A percentile compares a stretch with the other conserved stretches of the same genome.
Evolutionary conservation across 2,888 invertebrate species (phyloP).

Genomic region (Cheiracanthium punctorium): DNA sequence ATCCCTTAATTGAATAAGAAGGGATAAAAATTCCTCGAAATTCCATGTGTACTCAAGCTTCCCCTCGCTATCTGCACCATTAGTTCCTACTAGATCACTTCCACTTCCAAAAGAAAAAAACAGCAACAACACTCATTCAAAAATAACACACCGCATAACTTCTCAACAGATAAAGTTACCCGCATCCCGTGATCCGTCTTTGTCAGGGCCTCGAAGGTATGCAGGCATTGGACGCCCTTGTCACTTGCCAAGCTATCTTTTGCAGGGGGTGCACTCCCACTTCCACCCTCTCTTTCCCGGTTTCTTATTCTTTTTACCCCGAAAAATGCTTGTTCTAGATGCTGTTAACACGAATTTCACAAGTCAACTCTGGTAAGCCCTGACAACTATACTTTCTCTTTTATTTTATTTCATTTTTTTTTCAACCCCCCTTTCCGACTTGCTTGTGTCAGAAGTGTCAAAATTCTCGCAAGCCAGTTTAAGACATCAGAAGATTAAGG

Average conservation of each 20-base stretch:
- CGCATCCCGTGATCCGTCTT: slow-evolving; percentile 62
- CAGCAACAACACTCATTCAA: neutral
- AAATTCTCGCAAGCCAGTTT: slow-evolving; percentile 28
- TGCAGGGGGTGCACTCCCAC: slow-evolving; percentile 6
- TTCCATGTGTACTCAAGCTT: too few species aligned
- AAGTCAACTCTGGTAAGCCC: slow-evolving; percentile 52
- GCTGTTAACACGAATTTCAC: slow-evolving; percentile 64
- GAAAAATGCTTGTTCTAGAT: slow-evolving; percentile 26
- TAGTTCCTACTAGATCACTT: too few species aligned
- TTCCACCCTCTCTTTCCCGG: neutral
- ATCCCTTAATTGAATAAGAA: too few species aligned
- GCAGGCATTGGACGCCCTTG: slow-evolving; percentile 31
- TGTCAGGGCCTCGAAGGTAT: slow-evolving; percentile 39
- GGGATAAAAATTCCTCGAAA: too few species aligned
- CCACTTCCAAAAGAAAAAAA: too few species aligned
- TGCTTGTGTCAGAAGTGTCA: slow-evolving; percentile 25
- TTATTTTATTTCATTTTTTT: slow-evolving; percentile 30
- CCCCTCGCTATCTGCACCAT: too few species aligned
- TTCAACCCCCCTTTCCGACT: neutral
- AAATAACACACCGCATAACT: slow-evolving; percentile 13
- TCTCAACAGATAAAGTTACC: slow-evolving; percentile 50
- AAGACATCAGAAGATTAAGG: slow-evolving; percentile 46
- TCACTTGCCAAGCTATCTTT: slow-evolving; percentile 57
- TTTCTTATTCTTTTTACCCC: too few species aligned
- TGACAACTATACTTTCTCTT: slow-evolving; percentile 11